Evolutionary conservation across 2,888 invertebrate genomes (phyloP), one percentile per base, ranked within the genome.

Genomic region (Phasia obesa): DNA sequence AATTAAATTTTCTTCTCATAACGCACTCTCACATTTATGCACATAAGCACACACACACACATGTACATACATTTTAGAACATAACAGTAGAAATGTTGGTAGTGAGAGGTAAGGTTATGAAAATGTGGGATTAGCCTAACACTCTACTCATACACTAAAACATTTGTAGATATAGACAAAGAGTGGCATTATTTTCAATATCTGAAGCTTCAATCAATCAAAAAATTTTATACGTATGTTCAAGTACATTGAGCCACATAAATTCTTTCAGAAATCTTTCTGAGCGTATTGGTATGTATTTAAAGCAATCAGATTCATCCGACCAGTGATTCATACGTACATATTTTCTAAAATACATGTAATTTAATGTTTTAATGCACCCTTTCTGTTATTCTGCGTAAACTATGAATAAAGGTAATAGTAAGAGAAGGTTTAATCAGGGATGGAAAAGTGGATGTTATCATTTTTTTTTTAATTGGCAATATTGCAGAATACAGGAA

Each of bases 201-300:
- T 74, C 67, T 62, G 74, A 82, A 73, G 77, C 73, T 82, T 82
- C 82, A 82, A 82, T 82, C 77, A 82, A 82, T 64, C 42, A 64
- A 49, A 64, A 77, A 64, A 74, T 49, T 38, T 55, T 7, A 13
- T 11, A 49, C 13, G 25, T 60, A 69, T 59, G 31, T 21, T 21
- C 27, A 53, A 23, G 23, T 44, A 38, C n/a, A 71, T 70, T 47
- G 13, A 7, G 13, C 21, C 21, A 42, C 27, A 60, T 5, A 57
- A 23, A 55, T 49, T 53, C n/a, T 49, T 53, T 55, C 17, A 49
- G 44, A 69, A 69, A 53, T 77, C n/a, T 27, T 55, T 59, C 4
- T 19, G 3, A 62, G 27, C 5, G 17, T 47, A 19, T 78, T 47
- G 47, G 4, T 69, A 42, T 62, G 9, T 25, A 17, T 23, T 59